Evolutionary conservation across 2,888 invertebrate species (phyloP), one percentile per base, ranked within the genome.

Genomic region (Rhagium mordax): DNA sequence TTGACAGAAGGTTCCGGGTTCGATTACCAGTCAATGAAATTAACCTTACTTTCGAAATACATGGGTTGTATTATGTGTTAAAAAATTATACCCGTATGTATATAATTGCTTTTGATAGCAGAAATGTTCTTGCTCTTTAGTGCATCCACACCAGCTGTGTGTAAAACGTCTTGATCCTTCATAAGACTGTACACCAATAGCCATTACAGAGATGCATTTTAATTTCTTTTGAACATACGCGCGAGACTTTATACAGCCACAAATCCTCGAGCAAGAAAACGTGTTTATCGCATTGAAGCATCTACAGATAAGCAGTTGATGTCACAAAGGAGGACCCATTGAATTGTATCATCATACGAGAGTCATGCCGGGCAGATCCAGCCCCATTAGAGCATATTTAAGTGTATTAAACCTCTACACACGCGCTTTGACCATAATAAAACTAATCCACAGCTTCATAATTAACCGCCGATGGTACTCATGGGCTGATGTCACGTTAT

Each of bases 401-500:
- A 60, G 49, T 20, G 21, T 70, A 15, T 59, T 59, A 70, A 70
- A 57, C 53, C 70, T 64, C 27, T 33, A 62, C 47, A 33, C 70
- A 62, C 70, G 70, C 70, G 55, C 47, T 62, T 29, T 29, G 29
- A 49, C 29, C 53, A 64, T 48, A 27, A 71, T 65, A 65, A 66
- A 59, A 49, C 18, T 59, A 27, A 59, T 59, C 16, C 59, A 7
- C 55, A 15, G 0, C 15, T 13, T 16, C 33, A 59, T 59, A 59
- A 59, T 59, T 59, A 59, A 59, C 29, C 2, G 29, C 7, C 18
- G 59, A 59, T 29, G 33, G 59, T 59, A 59, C 15, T 29, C 27
- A 41, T 41, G 3, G 41, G 13, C 41, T n/a, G 41, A n/a, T 41
- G 41, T 72, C 68, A 72, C 65, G 75, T 72, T 71, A 75, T 72